Evolutionary conservation across 2,113 vertebrate species (phyloP).

Genomic region (Oreochromis spilurus): DNA sequence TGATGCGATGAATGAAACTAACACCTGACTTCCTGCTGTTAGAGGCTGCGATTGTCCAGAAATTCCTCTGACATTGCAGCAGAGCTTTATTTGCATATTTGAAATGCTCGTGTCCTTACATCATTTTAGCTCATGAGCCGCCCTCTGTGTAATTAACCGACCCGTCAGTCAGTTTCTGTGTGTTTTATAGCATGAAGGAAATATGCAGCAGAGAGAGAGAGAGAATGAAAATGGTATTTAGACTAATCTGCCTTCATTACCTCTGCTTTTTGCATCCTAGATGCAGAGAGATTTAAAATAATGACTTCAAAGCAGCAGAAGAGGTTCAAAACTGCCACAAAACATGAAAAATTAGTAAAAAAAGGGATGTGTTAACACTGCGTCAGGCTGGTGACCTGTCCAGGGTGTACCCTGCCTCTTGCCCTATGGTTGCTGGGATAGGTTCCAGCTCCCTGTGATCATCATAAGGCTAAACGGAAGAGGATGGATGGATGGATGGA

Average conservation of each 20-base stretch:
- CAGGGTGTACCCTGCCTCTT: neutral
- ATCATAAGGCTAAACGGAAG: neutral
- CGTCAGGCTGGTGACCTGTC: neutral
- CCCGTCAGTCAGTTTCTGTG: conserved; percentile 18
- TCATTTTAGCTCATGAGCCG: conserved; percentile 25
- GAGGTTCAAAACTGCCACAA: neutral
- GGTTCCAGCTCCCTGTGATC: neutral
- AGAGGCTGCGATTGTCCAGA: conserved; percentile 5
- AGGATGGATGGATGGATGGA: neutral
- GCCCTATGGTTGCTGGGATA: neutral
- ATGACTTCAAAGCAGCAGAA: neutral
- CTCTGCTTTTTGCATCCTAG: neutral
- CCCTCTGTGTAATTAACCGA: conserved; percentile 20
- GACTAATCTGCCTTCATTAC: neutral
- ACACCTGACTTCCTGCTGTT: conserved; percentile 44
- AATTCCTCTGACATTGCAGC: conserved; percentile 53
- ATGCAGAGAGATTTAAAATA: neutral
- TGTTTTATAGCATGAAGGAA: neutral
- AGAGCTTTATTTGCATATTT: conserved; percentile 36
- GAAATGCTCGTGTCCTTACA: conserved; percentile 52
- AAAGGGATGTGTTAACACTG: neutral
- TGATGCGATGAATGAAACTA: conserved; percentile 41
- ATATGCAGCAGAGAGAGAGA: neutral
- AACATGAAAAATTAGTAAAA: neutral
- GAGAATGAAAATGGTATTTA: neutral